Base-by-base conservation (phyloP, 2,113 vertebrate genomes). In the Potamarius usumacintae region DNA sequence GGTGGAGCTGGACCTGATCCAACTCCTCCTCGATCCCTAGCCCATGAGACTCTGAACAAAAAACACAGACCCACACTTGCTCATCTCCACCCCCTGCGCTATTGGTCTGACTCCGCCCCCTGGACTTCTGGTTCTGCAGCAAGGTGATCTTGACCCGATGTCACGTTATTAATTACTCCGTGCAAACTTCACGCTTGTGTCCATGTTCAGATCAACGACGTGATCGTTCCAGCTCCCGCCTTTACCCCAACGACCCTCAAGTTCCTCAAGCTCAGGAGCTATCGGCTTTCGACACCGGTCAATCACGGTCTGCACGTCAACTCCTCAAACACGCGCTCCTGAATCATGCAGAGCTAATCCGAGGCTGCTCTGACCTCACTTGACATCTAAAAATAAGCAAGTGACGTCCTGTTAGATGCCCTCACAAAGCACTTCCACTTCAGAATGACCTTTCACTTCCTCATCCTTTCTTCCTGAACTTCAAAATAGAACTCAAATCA, bases 391-490 rank as follows among this genome's bases (percentile, higher is more conserved):
- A 42, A 87, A 90, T 55, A 55, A 74, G 18, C 48, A 12, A 15
- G 71, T 63, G 53, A 85, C 65, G 81, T 72, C 65, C 76, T 50
- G 34, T 67, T 8, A 57, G 77, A 82, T 90, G 89, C 89, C 53
- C 60, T 58, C 53, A 60, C 55, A 55, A 57, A 85, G 78, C 25
- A 52, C 58, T 72, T 86, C 74, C 80, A 87, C 89, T 81, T 2
- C 22, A 30, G 77, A 53, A 34, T 88, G 90, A 92, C 92, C 92
- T 89, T 89, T 87, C n/a, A 52, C 63, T 55, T 90, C 76, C 82
- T 55, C 60, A 78, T 5, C 9, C 74, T 86, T 15, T 65, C 2
- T 72, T 30, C 34, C 69, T 72, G 17, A 10, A 25, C 4, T 76
- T 20, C 0, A 50, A 63, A 62, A 72, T 42, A 57, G 11, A 58